These are phyloP conservation scores for Drosophila demipolita DNA, from an alignment of 2,888 invertebrate genomes.

Conservation along the genomic window DNA sequence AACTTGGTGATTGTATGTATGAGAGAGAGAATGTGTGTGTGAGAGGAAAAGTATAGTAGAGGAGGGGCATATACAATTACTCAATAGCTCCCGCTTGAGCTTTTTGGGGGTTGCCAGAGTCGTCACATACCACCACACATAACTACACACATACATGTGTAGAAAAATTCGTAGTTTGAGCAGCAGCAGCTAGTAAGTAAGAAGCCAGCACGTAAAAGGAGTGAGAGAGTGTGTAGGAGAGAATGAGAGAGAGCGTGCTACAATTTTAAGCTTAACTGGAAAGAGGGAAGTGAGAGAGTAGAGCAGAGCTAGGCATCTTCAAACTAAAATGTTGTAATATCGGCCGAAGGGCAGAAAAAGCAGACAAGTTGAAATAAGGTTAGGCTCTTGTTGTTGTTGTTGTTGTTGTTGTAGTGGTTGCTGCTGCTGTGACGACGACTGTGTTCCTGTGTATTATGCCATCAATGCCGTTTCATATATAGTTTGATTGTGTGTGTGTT, in stretches of 20 bases:
- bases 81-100: slow-evolving; percentile 76
- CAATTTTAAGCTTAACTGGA: slow-evolving; percentile 60
- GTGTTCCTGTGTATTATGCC: slow-evolving; percentile 66
- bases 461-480: slow-evolving; percentile 77
- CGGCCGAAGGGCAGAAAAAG: slow-evolving; percentile 60
- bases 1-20: slow-evolving; percentile 74
- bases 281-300: slow-evolving; percentile 24
- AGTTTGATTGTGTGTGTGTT: slow-evolving; percentile 58
- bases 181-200: slow-evolving; percentile 33
- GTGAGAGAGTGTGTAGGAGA: slow-evolving; percentile 21
- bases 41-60: slow-evolving; percentile 15
- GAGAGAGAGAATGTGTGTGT: slow-evolving; percentile 35
- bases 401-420: slow-evolving; percentile 36
- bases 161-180: slow-evolving; percentile 65
- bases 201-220: slow-evolving; percentile 57
- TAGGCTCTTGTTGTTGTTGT: slow-evolving; percentile 46
- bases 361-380: slow-evolving; percentile 75
- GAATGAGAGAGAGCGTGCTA: slow-evolving; percentile 53
- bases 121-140: slow-evolving; percentile 53
- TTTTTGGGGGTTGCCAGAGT: slow-evolving; percentile 72
- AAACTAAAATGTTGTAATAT: slow-evolving; percentile 77
- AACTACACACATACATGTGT: slow-evolving; percentile 40
- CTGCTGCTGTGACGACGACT: slow-evolving; percentile 32
- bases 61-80: slow-evolving; percentile 68
- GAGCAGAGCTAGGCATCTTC: slow-evolving; percentile 54